A percentile compares a stretch with the other conserved stretches of the same genome.
These are phyloP conservation scores for Drosophila pectinifera DNA, from an alignment of 1,140 invertebrate genomes.

Conservation along the genomic window DNA sequence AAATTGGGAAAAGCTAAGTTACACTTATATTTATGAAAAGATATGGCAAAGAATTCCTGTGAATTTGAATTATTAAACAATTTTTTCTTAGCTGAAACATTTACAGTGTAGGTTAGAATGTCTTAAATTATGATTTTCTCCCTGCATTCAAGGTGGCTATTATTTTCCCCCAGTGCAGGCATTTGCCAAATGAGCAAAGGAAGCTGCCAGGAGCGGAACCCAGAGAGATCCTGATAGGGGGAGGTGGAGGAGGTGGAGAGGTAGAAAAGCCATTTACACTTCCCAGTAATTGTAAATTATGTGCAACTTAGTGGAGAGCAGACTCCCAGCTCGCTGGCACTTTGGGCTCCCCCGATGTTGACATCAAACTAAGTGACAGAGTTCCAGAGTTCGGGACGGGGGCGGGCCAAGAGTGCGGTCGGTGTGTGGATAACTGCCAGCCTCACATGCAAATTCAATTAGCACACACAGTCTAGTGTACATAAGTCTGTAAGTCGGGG, in stretches of 20 bases:
- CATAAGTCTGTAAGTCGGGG: slow-evolving; percentile 27
- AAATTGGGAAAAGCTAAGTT: too few species aligned
- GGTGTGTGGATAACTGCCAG: slow-evolving; percentile 25
- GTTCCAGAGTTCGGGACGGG: slow-evolving; percentile 10
- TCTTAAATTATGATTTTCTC: slow-evolving; percentile 42
- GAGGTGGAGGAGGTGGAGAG: slow-evolving; percentile 3
- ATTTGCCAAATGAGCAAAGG: slow-evolving; percentile 51
- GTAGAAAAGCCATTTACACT: slow-evolving; percentile 68
- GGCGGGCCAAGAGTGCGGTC: slow-evolving; percentile 17
- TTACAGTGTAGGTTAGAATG: slow-evolving; percentile 10
- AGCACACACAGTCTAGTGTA: slow-evolving; percentile 25
- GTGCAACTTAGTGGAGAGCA: slow-evolving; percentile 39
- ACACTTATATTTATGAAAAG: too few species aligned
- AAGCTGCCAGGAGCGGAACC: slow-evolving; percentile 25
- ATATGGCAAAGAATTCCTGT: too few species aligned
- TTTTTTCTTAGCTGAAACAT: background rate
- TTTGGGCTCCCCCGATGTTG: slow-evolving; percentile 43
- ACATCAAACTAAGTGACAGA: slow-evolving; percentile 49
- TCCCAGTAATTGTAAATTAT: slow-evolving; percentile 76
- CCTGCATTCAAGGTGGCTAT: slow-evolving; percentile 37
- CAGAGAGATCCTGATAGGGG: background rate
- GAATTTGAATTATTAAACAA: too few species aligned
- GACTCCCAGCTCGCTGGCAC: slow-evolving; percentile 31
- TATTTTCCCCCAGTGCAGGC: slow-evolving; percentile 36
- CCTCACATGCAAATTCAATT: slow-evolving; percentile 71